Conservation (phyloP, 37 sponge, comb jelly and placozoan species). For the Cladorhizidae sp. region DNA sequence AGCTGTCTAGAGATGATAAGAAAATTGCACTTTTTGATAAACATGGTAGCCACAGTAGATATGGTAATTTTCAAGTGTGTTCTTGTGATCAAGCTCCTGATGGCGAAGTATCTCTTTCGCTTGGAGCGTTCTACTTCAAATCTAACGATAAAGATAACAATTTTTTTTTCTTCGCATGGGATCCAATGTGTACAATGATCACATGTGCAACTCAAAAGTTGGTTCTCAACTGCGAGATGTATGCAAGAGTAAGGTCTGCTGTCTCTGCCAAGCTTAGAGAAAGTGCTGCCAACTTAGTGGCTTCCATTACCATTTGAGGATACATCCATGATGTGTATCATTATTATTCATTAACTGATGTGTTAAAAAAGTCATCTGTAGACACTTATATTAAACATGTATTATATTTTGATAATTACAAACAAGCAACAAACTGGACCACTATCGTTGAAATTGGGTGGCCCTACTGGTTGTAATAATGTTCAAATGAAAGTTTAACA, state of each 20-base stretch:
- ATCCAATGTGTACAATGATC: background rate
- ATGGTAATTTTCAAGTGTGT: slow-evolving; percentile 3
- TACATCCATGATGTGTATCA: too few species aligned
- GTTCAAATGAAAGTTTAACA: too few species aligned
- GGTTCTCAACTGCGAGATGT: background rate
- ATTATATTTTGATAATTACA: too few species aligned
- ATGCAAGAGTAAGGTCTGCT: slow-evolving; percentile 1
- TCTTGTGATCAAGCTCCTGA: background rate
- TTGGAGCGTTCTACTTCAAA: slow-evolving; percentile 8
- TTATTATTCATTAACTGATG: too few species aligned
- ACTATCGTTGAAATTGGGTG: too few species aligned
- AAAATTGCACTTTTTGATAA: background rate
- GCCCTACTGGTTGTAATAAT: too few species aligned
- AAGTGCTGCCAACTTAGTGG: too few species aligned
- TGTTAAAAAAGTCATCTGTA: too few species aligned
- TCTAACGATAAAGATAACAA: background rate
- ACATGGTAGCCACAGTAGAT: background rate
- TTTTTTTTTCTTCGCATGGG: background rate
- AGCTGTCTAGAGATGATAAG: background rate
- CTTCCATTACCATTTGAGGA: too few species aligned
- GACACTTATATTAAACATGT: too few species aligned
- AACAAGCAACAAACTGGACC: too few species aligned
- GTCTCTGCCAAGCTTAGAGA: background rate
- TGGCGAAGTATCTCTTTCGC: slow-evolving; percentile 2
- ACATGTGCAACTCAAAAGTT: background rate